phyloP scores from a whole-genome alignment of 2,113 vertebrate genomes.

The Lucifuga dentata region DNA sequence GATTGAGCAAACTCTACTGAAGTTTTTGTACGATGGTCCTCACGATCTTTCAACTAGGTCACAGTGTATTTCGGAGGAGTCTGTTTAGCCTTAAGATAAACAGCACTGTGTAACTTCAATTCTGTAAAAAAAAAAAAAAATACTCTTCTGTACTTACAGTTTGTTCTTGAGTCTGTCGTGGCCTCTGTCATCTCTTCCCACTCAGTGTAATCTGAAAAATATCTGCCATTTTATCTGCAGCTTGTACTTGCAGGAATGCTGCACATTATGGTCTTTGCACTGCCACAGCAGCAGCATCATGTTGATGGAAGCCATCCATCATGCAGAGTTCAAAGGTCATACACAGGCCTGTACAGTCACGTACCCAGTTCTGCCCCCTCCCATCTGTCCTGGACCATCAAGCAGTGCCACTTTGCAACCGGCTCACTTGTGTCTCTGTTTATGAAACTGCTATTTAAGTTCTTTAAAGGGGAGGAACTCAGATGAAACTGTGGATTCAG shows the following conservation, averaged over 20 bases:
- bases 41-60: conserved; percentile 56
- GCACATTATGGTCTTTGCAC: conserved; percentile 43
- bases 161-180: conserved; percentile 4
- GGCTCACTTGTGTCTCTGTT: conserved; percentile 56
- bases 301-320: conserved; percentile 74
- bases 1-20: conserved; percentile 69
- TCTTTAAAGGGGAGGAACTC: conserved; percentile 12
- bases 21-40: conserved; percentile 56
- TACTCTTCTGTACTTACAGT: conserved; percentile 30
- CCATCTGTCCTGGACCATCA: conserved; percentile 56
- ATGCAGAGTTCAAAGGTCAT: conserved; percentile 72
- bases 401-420: conserved; percentile 58
- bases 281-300: conserved; percentile 38
- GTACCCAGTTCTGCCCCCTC: conserved; percentile 59
- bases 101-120: conserved; percentile 11
- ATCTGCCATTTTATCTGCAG: conserved; percentile 37
- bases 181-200: conserved; percentile 12
- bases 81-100: conserved; percentile 30
- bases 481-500: not conserved
- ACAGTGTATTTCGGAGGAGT: conserved; percentile 58
- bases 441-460: conserved; percentile 18
- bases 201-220: conserved; percentile 28
- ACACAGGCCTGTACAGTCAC: conserved; percentile 67
- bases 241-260: conserved; percentile 45
- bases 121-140: conserved; percentile 20